phyloP scores from a whole-genome alignment of 2,797 vertebrate genomes.

The Chromobotia macracanthus region DNA sequence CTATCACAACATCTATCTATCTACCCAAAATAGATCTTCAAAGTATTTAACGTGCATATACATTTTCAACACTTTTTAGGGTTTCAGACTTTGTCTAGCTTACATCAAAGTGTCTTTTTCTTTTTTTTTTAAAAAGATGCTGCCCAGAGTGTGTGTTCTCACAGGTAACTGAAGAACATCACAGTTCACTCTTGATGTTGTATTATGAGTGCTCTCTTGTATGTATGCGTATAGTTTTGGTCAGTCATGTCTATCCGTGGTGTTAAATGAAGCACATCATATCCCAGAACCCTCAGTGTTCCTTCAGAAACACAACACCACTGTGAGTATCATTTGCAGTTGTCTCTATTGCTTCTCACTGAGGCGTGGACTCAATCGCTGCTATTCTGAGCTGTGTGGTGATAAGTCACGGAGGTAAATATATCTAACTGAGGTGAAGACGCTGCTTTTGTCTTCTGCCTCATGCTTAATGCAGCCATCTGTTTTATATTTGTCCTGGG shows the following conservation, averaged over 20 bases:
- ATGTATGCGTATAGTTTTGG: constrained; percentile 54
- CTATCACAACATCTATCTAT: not conserved
- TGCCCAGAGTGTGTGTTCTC: not conserved
- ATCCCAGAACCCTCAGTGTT: constrained; percentile 69
- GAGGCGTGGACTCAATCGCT: constrained; percentile 76
- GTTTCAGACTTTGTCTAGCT: not conserved
- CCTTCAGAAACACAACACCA: constrained; percentile 81
- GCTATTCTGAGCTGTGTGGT: constrained; percentile 46
- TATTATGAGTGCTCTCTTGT: constrained; percentile 70
- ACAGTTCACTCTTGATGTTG: constrained; percentile 18
- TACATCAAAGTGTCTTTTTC: not conserved
- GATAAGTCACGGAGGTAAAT: constrained; percentile 60
- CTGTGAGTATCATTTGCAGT: constrained; percentile 75
- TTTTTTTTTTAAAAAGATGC: not conserved
- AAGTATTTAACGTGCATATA: too few species aligned
- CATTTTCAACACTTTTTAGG: too few species aligned
- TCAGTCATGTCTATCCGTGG: constrained; percentile 68
- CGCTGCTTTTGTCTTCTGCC: constrained; percentile 59
- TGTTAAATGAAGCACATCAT: constrained; percentile 83
- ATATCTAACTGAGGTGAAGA: constrained; percentile 66
- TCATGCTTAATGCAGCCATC: constrained; percentile 55
- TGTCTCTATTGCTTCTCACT: constrained; percentile 75
- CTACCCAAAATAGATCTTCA: too few species aligned
- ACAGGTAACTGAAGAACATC: constrained; percentile 34
- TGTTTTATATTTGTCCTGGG: constrained; percentile 64